Conservation (phyloP, 2,113 vertebrate species). For the Gallinago jamesoni region DNA sequence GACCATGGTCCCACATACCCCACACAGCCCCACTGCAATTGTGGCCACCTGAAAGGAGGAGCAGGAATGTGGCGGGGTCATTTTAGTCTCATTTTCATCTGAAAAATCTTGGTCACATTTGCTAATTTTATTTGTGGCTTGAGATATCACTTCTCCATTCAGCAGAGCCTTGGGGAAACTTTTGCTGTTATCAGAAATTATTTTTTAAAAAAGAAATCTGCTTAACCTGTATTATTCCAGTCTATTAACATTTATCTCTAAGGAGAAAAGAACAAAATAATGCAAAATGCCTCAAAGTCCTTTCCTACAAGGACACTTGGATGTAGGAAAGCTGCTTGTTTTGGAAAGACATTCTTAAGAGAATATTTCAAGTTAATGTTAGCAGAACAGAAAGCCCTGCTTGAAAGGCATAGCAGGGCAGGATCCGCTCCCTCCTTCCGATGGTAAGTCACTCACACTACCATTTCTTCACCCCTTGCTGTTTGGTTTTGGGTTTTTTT, state of each 20-base stretch:
- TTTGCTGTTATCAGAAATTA: neutral
- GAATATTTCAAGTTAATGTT: neutral
- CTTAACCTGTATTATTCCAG: neutral
- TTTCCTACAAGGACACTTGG: neutral
- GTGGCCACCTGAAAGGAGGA: neutral
- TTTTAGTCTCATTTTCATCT: neutral
- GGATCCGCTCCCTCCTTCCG: neutral
- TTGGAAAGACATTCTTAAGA: neutral
- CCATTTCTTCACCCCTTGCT: neutral
- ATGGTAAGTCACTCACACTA: neutral
- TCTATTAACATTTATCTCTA: neutral
- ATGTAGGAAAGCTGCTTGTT: neutral
- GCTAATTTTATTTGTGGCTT: neutral
- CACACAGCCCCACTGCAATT: neutral
- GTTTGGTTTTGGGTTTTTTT: neutral
- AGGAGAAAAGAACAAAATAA: neutral
- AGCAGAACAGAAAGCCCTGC: neutral
- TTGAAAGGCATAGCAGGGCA: neutral
- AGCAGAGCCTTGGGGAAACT: neutral
- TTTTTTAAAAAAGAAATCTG: neutral
- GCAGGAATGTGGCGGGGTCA: rapidly evolving
- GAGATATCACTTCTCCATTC: neutral
- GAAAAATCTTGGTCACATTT: rapidly evolving
- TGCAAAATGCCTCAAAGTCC: neutral
- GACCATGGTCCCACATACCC: rapidly evolving